Evolutionary conservation across 2,113 vertebrate species (phyloP).

Genomic region (Vidua macroura): DNA sequence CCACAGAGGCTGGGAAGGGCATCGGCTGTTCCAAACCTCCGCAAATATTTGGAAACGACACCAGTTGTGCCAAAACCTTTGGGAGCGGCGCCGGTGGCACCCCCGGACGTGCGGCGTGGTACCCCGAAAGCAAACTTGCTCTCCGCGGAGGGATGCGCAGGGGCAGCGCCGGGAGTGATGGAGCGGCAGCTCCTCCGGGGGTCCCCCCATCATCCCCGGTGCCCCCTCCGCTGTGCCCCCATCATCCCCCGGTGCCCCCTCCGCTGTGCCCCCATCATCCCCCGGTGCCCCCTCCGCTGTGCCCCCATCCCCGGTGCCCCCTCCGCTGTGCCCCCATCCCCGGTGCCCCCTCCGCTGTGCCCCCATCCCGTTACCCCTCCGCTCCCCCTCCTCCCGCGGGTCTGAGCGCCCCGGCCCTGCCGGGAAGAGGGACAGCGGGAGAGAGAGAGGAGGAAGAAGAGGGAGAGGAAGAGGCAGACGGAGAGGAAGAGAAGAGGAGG

Average conservation of each 20-base stretch:
- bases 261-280: no score
- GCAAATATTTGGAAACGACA: not conserved
- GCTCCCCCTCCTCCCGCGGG: not conserved
- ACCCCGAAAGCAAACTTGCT: not conserved
- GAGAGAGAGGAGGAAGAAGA: not conserved
- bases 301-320: not conserved
- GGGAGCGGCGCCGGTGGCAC: not conserved
- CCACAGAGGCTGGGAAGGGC: not conserved
- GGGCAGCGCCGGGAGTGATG: not conserved
- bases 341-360: not conserved
- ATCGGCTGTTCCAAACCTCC: not conserved
- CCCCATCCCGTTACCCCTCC: not conserved
- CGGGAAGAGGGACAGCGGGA: not conserved
- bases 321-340: not conserved
- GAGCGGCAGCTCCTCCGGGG: not conserved
- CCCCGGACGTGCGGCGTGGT: rapidly evolving
- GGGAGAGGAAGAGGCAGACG: not conserved
- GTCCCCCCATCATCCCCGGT: not conserved
- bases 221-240: not conserved
- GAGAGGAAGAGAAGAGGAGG: not conserved
- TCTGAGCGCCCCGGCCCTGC: not conserved
- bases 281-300: no score
- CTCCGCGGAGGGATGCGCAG: not conserved
- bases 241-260: not conserved
- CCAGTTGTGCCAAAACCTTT: not conserved